A percentile compares a stretch with the other conserved stretches of the same genome.
Evolutionary conservation across 1,140 invertebrate genomes (phyloP).

Genomic region (Euura lappo): DNA sequence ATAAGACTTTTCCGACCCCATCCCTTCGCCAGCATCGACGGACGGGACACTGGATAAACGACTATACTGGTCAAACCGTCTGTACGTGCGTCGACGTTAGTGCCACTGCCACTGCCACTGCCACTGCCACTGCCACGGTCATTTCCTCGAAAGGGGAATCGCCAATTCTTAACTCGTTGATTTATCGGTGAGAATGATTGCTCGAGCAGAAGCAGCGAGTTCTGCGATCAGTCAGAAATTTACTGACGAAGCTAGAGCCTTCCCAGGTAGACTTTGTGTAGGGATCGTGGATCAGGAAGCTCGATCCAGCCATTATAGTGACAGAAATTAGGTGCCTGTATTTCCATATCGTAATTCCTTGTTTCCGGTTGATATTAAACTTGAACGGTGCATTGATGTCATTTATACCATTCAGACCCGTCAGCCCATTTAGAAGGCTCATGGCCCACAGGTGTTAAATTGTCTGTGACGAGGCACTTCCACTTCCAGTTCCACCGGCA

Average conservation of each 20-base stretch:
- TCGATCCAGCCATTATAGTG: not conserved
- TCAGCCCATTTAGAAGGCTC: not conserved
- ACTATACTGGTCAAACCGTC: constrained; percentile 9
- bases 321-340: not conserved
- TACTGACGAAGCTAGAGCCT: not conserved
- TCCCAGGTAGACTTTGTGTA: not conserved
- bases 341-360: not conserved
- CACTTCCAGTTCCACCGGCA: not conserved
- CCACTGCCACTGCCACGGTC: not conserved
- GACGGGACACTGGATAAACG: constrained; percentile 7
- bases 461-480: constrained; percentile 6
- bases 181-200: constrained; percentile 9
- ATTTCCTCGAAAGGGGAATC: not conserved
- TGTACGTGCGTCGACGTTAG: not conserved
- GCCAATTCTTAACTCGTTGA: not conserved
- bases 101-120: not conserved
- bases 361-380: constrained; percentile 4
- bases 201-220: not conserved
- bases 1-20: constrained; percentile 29
- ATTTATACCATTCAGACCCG: not conserved
- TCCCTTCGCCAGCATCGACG: not conserved
- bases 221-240: too few relatives aligned
- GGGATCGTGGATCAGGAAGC: not conserved
- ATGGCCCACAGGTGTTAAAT: not conserved
- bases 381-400: not conserved